Conservation (phyloP, 2,797 vertebrate species). For the Antrozous pallidus region DNA sequence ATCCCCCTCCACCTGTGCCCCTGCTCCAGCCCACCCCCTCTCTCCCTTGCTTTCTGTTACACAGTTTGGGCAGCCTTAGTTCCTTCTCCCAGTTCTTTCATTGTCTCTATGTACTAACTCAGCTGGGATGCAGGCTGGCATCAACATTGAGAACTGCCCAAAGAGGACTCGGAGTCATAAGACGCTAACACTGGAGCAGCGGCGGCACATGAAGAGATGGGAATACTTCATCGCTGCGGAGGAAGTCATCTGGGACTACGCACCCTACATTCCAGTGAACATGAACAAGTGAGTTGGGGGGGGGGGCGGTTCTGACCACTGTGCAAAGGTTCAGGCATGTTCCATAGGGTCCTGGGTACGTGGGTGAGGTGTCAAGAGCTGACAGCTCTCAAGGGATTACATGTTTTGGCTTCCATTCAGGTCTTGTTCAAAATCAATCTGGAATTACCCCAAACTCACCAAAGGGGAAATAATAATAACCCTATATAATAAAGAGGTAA, state of each 20-base stretch:
- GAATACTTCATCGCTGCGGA: constrained; percentile 94
- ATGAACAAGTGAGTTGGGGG: constrained; percentile 86
- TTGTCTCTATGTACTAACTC: constrained; percentile 41
- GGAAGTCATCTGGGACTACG: constrained; percentile 94
- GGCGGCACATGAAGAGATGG: constrained; percentile 86
- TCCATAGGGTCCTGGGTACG: rapidly evolving
- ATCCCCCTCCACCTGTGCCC: background rate
- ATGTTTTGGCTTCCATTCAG: background rate
- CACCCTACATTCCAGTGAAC: constrained; percentile 82
- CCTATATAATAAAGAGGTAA: background rate
- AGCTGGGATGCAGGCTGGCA: constrained; percentile 91
- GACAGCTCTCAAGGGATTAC: background rate
- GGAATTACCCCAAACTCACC: background rate
- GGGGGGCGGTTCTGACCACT: background rate
- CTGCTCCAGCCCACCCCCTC: background rate
- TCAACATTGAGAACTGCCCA: constrained; percentile 85
- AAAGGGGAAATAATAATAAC: background rate
- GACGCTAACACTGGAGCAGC: constrained; percentile 82
- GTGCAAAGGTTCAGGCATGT: background rate
- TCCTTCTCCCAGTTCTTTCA: background rate
- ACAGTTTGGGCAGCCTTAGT: background rate
- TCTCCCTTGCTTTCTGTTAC: background rate
- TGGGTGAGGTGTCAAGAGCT: background rate
- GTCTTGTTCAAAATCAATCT: background rate
- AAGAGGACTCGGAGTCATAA: constrained; percentile 78